Evolutionary conservation across 2,797 vertebrate species (phyloP).

Genomic region (Cercopithecus hamlyni): DNA sequence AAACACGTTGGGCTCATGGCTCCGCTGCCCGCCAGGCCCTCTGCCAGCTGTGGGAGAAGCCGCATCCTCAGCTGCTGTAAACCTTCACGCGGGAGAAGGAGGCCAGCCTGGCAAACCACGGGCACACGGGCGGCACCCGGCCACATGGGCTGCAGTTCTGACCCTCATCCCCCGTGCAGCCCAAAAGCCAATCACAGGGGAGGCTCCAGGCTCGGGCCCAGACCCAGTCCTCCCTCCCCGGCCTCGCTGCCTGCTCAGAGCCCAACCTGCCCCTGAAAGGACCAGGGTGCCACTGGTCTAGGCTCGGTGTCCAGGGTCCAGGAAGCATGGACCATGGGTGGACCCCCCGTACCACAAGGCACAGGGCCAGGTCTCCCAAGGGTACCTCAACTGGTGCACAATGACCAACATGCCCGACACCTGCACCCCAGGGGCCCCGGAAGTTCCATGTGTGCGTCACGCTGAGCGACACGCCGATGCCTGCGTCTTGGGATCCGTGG

Average conservation of each 20-base stretch:
- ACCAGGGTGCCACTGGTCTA: neutral
- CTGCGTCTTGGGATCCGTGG: too few relatives aligned
- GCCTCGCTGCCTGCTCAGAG: neutral
- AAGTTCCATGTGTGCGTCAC: too few relatives aligned
- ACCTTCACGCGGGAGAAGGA: neutral
- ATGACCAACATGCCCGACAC: neutral
- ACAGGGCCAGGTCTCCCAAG: neutral
- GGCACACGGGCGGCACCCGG: rapidly evolving
- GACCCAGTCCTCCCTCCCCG: neutral
- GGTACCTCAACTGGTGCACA: too few relatives aligned
- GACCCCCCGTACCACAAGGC: neutral
- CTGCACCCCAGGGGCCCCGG: neutral
- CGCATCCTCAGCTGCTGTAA: neutral
- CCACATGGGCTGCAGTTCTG: neutral
- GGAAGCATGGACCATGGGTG: neutral
- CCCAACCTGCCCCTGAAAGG: neutral
- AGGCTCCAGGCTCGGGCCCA: neutral
- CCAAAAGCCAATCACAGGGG: neutral
- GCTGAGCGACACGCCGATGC: too few relatives aligned
- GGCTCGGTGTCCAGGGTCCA: neutral
- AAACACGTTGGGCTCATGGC: neutral
- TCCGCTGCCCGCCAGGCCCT: neutral
- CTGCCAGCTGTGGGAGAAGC: neutral
- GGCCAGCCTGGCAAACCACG: neutral
- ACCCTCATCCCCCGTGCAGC: neutral